Percentiles rank a stretch among this genome's conserved stretches.
Conservation (phyloP, 2,888 invertebrate species). For the Eretmocerus hayati region DNA sequence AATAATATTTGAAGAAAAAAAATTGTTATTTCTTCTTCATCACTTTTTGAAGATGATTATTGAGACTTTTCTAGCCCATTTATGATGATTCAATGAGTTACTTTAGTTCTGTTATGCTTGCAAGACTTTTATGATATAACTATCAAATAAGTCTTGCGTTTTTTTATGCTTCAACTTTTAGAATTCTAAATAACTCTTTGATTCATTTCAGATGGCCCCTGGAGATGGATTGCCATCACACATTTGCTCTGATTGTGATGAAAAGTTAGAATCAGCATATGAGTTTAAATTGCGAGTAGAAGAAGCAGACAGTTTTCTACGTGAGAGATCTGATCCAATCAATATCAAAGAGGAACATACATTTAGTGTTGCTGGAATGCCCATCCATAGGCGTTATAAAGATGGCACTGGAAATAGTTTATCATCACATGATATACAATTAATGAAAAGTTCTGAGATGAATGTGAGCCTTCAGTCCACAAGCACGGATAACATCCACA, state of each 20-base stretch:
- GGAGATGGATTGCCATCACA: constrained; percentile 41
- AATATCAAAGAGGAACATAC: constrained; percentile 41
- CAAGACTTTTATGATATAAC: not conserved
- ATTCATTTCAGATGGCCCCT: constrained; percentile 30
- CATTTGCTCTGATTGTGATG: constrained; percentile 39
- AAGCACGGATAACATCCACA: no score
- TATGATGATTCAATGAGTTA: not conserved
- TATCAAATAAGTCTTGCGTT: not conserved
- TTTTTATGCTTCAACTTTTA: not conserved
- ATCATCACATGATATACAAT: no score
- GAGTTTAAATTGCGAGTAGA: constrained; percentile 44
- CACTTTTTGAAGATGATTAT: no score
- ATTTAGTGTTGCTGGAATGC: constrained; percentile 39
- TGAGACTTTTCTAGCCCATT: not conserved
- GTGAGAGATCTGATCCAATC: constrained; percentile 33
- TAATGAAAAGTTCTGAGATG: no score
- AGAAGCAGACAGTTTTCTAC: constrained; percentile 38
- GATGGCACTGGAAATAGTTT: no score
- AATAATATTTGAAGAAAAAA: no score
- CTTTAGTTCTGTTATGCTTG: not conserved
- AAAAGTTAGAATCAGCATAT: constrained; percentile 41
- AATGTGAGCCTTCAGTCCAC: no score
- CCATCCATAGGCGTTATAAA: no score
- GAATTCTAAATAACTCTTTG: not conserved
- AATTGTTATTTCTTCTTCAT: no score